Base-by-base conservation (phyloP, 2,888 invertebrate species). In the Himalopsyche kuldschensis region DNA sequence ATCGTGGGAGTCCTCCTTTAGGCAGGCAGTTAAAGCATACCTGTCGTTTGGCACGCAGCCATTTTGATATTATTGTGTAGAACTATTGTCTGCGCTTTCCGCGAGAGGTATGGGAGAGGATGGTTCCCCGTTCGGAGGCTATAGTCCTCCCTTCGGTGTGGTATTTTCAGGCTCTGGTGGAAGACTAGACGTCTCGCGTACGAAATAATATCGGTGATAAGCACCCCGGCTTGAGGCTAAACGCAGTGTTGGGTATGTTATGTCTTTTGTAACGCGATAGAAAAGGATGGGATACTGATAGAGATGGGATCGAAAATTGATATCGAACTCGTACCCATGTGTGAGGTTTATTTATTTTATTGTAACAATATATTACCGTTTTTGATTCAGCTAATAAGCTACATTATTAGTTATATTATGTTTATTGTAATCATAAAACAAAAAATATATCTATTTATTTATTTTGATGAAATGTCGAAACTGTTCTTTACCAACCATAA, bases 41-140 rank as follows among this genome's bases (percentile, higher is more conserved):
- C 84, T 84, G 84, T 84, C 82, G 79, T 82, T 84, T 79, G 75
- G 84, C 84, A 84, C 84, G 84, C 82, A 82, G 84, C 84, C 84
- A 84, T 84, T 84, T 84, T 82, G 81, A 82, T 81, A 82, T 84
- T 84, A 84, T 84, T 84, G 82, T 82, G 84, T 82, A 79, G 81
- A 84, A 84, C 82, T 84, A 79, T 84, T 84, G 79, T 81, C 84
- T 84, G 79, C 79, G 63, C 41, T 77, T 77, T 77, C 46, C 77
- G 24, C 77, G 41, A 20, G 24, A 46, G 27, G 41, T 77, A 41
- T 77, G 69, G 27, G 69, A 20, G 55, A 69, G 69, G 69, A 27
- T 30, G 69, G 69, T 27, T 15, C 24, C 69, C 46, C 20, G 77
- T 41, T 20, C 41, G 46, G 77, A 46, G 77, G 46, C 41, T 77